Base-by-base conservation (phyloP, 2,113 vertebrate genomes). In the Alectura lathami region DNA sequence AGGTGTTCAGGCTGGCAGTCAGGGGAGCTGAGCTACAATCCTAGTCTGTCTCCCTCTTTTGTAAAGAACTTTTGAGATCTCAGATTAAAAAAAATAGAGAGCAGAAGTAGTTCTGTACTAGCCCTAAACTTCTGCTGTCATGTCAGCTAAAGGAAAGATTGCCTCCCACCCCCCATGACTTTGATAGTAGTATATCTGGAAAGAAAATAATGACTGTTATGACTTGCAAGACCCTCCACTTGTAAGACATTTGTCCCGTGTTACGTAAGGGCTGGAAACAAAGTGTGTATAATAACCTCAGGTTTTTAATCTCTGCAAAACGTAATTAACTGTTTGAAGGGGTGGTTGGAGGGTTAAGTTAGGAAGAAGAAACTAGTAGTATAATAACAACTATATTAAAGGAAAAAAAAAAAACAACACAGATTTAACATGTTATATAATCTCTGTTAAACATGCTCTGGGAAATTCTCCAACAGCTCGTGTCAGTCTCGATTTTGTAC, bases 401-500 rank as follows among this genome's bases (percentile, higher is more conserved):
- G 64, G 69, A 34, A 67, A 62, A 45, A 21, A 45, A 69, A 47
- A 72, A 68, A 74, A 48, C 42, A 87, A 67, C 88, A 45, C 34
- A 75, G 91, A 94, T 93, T 91, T 91, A 94, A 77, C 3, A 1
- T 83, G 93, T 97, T 97, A 95, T 94, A 95, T 95, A 97, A 96
- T 94, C 94, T 91, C 82, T 86, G 78, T 75, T 92, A 94, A 96
- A 96, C 82, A 93, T 48, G 63, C 93, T 95, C 95, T 95, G 96
- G 96, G 96, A 96, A 94, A 69, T 57, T 77, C 83, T 97, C 96
- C 96, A 96, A 94, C 92, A 93, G 80, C 92, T 27, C 48, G 57
- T 97, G 95, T 96, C 96, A 96, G 91, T 96, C 94, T 97, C 91
- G 45, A n/a, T 96, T 96, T 91, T 88, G 69, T 96, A 75, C 96